Evolutionary conservation across 2,113 vertebrate genomes (phyloP).

Genomic region (Axis porcinus): DNA sequence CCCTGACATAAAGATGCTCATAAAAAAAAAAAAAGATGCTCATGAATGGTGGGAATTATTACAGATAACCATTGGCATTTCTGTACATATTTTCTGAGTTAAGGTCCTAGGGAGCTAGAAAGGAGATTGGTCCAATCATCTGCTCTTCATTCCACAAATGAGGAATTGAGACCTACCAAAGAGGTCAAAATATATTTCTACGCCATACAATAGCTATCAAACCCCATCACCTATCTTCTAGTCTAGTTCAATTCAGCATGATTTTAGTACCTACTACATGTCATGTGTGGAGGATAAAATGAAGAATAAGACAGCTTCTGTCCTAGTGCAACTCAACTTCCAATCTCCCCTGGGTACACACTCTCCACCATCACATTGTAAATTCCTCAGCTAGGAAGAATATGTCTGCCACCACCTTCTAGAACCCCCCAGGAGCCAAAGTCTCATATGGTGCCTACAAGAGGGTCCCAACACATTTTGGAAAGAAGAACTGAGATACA

Average conservation of each 20-base stretch:
- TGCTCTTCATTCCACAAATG: neutral
- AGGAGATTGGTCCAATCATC: neutral
- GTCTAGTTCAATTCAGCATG: neutral
- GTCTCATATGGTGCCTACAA: neutral
- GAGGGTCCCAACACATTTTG: neutral
- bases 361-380: neutral
- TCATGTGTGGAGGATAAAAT: neutral
- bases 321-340: neutral
- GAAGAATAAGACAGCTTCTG: neutral
- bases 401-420: neutral
- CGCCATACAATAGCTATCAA: neutral
- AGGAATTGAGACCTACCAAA: neutral
- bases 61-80: neutral
- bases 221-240: neutral
- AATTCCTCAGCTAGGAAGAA: neutral
- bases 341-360: neutral
- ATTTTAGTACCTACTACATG: neutral
- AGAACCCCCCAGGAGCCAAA: neutral
- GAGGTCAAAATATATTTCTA: neutral
- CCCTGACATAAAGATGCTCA: neutral
- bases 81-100: neutral
- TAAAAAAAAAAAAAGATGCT: neutral
- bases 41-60: neutral
- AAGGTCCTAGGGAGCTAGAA: neutral
- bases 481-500: neutral